Conservation (phyloP, 1,140 invertebrate species). For the Lycorma delicatula region DNA sequence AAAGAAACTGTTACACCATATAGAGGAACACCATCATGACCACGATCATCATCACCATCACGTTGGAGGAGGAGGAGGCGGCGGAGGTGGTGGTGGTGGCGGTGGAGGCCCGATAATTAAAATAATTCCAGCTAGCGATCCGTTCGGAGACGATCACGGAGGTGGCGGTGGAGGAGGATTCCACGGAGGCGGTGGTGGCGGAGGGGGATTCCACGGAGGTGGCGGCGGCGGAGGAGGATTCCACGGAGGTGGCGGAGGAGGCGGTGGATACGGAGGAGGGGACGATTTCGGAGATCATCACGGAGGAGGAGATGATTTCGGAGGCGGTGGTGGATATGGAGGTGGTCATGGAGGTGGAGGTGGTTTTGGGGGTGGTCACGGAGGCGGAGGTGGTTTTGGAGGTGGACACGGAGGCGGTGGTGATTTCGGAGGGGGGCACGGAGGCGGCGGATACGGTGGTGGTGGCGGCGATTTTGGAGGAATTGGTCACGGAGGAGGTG, state of each 20-base stretch:
- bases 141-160: not conserved
- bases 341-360: not conserved
- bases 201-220: not conserved
- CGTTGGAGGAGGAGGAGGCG: conserved; percentile 26
- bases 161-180: not conserved
- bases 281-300: not conserved
- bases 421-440: not conserved
- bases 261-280: not conserved
- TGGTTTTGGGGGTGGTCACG: not conserved
- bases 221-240: not conserved
- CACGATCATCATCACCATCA: conserved; percentile 5
- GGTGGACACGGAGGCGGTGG: not conserved
- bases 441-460: too few species aligned
- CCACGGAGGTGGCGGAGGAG: not conserved
- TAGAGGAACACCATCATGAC: conserved; percentile 30
- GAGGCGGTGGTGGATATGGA: not conserved
- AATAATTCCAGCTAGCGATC: conserved; percentile 17
- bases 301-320: not conserved
- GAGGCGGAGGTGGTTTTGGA: not conserved
- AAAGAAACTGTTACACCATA: conserved; percentile 28
- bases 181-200: not conserved
- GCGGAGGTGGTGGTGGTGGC: conserved; percentile 24
- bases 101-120: conserved; percentile 19
- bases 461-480: conserved; percentile 20
- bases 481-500: conserved; percentile 16